phyloP scores from a whole-genome alignment of 1,140 invertebrate genomes.

The Drosophila sulfurigaster region DNA sequence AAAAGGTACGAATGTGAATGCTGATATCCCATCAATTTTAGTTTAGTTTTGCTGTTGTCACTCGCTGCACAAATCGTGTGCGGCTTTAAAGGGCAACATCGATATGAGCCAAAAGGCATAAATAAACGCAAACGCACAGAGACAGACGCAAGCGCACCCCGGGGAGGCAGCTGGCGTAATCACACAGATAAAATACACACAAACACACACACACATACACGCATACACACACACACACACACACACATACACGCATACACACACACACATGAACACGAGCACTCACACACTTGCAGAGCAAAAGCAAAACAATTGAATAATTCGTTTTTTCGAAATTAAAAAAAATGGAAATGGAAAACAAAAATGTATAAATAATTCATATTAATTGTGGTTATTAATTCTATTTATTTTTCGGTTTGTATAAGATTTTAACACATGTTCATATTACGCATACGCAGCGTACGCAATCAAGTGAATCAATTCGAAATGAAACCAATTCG shows the following conservation, averaged over 20 bases:
- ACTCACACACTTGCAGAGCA: not conserved
- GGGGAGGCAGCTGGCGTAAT: slow-evolving; percentile 31
- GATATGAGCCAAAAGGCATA: slow-evolving; percentile 1
- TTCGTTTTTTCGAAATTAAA: not conserved
- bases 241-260: not conserved
- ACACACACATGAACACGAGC: not conserved
- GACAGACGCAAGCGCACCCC: not conserved
- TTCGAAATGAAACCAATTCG: not conserved
- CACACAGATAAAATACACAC: slow-evolving; percentile 10
- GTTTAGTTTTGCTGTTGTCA: slow-evolving; percentile 27
- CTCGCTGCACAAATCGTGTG: slow-evolving; percentile 9
- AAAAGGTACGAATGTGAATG: not conserved
- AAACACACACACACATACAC: not conserved
- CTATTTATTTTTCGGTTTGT: not conserved
- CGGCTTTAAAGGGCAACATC: slow-evolving; percentile 11
- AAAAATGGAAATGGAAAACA: not conserved
- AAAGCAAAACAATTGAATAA: slow-evolving; percentile 14
- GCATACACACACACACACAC: not conserved
- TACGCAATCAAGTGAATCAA: not conserved
- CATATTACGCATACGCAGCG: slow-evolving; percentile 5
- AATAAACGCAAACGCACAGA: not conserved
- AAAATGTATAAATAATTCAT: not conserved
- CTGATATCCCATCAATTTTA: slow-evolving; percentile 33
- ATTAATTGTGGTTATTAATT: not conserved
- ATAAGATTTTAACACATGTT: not conserved